These are phyloP conservation scores for Siphamia tubifer DNA, from an alignment of 2,113 vertebrate genomes.

Conservation along the genomic window DNA sequence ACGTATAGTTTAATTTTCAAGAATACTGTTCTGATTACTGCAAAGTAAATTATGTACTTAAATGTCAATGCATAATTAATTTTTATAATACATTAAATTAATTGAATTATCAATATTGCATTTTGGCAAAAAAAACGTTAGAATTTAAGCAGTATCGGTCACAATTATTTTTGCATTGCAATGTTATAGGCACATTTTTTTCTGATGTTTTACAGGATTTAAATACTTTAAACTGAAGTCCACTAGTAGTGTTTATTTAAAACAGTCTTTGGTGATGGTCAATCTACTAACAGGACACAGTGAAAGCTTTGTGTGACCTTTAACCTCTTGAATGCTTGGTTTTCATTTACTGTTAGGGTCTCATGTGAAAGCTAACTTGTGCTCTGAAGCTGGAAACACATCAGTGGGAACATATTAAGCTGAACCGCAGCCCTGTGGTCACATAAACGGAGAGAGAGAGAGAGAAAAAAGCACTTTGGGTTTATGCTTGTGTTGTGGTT, in stretches of 20 bases:
- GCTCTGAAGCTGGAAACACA: slow-evolving; percentile 59
- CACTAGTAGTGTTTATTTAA: neutral
- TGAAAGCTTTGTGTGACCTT: slow-evolving; percentile 47
- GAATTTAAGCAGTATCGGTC: too few species aligned
- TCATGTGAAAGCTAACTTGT: slow-evolving; percentile 49
- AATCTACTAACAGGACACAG: neutral
- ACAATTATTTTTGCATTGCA: too few species aligned
- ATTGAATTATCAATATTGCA: too few species aligned
- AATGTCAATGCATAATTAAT: neutral
- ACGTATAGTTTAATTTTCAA: neutral
- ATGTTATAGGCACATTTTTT: neutral
- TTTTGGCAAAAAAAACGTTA: too few species aligned
- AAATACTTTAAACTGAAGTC: slow-evolving; percentile 1
- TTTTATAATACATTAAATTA: too few species aligned
- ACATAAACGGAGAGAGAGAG: slow-evolving; percentile 27
- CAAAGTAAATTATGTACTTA: neutral
- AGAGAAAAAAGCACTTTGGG: slow-evolving; percentile 18
- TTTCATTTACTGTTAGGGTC: slow-evolving; percentile 38
- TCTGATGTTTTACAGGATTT: slow-evolving; percentile 1
- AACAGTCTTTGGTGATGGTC: slow-evolving; percentile 6
- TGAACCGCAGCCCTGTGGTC: slow-evolving; percentile 35
- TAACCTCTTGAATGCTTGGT: slow-evolving; percentile 35
- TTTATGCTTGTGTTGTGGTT: slow-evolving; percentile 26
- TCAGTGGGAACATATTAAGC: slow-evolving; percentile 53
- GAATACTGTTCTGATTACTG: neutral